A percentile compares a stretch with the other conserved stretches of the same genome.
These are phyloP conservation scores for Drosophila setosimentum DNA, from an alignment of 2,888 invertebrate species.

Conservation along the genomic window DNA sequence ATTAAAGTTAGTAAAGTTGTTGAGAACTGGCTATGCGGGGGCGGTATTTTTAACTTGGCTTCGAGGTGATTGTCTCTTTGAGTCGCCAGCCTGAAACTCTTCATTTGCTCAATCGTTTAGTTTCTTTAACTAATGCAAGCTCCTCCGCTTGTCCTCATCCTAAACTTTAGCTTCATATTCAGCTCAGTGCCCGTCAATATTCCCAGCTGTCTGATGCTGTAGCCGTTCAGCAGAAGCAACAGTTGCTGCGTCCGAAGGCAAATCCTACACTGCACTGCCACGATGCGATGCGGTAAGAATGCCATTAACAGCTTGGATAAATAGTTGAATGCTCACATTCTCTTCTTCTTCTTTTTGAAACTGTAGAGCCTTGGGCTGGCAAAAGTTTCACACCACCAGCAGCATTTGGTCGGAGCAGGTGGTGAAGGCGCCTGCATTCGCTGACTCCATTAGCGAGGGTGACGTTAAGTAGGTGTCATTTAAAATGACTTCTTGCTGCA, in stretches of 20 bases:
- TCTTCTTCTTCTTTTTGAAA: background rate
- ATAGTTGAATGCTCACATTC: background rate
- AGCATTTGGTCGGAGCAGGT: slow-evolving; percentile 81
- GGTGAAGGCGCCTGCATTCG: slow-evolving; percentile 93
- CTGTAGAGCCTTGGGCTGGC: slow-evolving; percentile 35
- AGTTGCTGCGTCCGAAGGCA: slow-evolving; percentile 22
- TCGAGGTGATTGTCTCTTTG: background rate
- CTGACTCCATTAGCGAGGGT: slow-evolving; percentile 98
- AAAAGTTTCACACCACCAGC: slow-evolving; percentile 83
- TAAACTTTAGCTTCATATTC: slow-evolving; percentile 53
- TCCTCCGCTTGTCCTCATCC: background rate
- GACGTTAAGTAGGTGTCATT: slow-evolving; percentile 90
- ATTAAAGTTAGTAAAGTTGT: background rate
- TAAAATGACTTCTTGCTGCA: too few species aligned
- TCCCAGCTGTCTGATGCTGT: slow-evolving; percentile 54
- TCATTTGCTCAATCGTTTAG: slow-evolving; percentile 22
- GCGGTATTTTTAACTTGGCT: background rate
- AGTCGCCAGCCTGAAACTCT: slow-evolving; percentile 61
- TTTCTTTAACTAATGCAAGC: slow-evolving; percentile 4
- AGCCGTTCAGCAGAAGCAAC: slow-evolving; percentile 32
- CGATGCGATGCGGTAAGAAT: slow-evolving; percentile 52
- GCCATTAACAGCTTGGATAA: background rate
- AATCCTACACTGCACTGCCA: slow-evolving; percentile 18
- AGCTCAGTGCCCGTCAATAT: slow-evolving; percentile 64
- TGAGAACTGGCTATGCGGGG: too few species aligned